Conservation (phyloP, 1,140 invertebrate species). For the Sycobia sp. region DNA sequence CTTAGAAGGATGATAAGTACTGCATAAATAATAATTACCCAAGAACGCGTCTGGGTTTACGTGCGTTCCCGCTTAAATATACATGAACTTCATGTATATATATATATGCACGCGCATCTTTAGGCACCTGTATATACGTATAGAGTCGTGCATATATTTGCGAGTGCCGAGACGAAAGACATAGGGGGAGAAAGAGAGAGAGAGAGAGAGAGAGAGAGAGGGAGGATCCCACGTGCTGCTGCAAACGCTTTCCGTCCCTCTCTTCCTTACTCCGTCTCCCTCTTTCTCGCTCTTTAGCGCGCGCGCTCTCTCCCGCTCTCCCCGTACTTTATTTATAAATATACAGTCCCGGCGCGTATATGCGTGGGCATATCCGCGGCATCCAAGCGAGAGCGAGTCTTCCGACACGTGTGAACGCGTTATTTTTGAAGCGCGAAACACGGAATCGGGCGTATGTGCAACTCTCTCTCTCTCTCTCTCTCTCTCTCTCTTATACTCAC, state of each 20-base stretch:
- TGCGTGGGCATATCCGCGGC: too few species aligned
- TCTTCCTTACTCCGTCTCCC: neutral
- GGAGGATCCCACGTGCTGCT: conserved; percentile 2
- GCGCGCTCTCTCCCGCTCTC: neutral
- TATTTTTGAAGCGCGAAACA: conserved; percentile 20
- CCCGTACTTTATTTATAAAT: too few species aligned
- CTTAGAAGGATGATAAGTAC: conserved; percentile 43
- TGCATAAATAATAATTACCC: conserved; percentile 53
- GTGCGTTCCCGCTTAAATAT: conserved; percentile 15
- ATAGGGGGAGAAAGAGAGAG: too few species aligned
- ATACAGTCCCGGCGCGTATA: too few species aligned
- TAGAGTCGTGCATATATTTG: neutral
- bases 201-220: too few species aligned
- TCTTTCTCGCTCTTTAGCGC: neutral
- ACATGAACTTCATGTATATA: conserved; percentile 25
- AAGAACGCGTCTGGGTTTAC: conserved; percentile 12
- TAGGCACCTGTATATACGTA: too few species aligned
- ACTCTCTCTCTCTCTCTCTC: too few species aligned
- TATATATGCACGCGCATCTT: conserved; percentile 23
- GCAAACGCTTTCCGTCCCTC: too few species aligned
- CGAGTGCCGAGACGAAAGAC: neutral
- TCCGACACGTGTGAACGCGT: conserved; percentile 5
- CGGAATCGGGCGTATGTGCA: conserved; percentile 13
- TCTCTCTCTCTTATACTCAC: too few species aligned
- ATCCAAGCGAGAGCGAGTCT: too few species aligned